Conservation (phyloP, 2,888 invertebrate species). For the Frankliniella intonsa region DNA sequence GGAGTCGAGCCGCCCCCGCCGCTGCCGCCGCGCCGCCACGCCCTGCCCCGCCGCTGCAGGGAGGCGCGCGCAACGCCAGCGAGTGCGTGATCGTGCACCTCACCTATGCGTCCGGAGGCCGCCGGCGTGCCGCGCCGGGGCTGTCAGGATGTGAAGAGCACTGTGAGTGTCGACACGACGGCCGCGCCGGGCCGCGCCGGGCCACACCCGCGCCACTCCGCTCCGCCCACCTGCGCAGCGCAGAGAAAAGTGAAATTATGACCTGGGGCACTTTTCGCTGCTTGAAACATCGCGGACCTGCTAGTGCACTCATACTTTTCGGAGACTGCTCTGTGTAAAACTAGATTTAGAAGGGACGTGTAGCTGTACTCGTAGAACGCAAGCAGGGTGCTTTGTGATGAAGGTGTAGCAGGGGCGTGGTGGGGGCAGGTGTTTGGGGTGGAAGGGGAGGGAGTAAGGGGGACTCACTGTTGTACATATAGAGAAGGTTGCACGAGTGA, state of each 20-base stretch:
- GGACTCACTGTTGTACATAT: neutral
- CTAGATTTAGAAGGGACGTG: no score
- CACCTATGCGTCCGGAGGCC: conserved; percentile 8
- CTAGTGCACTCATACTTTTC: no score
- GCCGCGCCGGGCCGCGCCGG: neutral
- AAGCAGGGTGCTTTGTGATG: neutral
- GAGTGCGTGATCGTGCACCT: neutral
- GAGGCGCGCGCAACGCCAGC: no score
- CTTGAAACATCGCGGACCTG: no score
- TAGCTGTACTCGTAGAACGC: no score
- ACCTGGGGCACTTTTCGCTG: neutral
- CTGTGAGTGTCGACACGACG: neutral
- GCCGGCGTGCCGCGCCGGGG: conserved; percentile 52
- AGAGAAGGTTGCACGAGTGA: no score
- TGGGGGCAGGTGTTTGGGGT: neutral
- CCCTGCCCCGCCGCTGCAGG: neutral
- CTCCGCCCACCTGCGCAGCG: neutral
- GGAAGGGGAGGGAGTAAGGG: neutral
- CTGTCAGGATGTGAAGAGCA: conserved; percentile 48
- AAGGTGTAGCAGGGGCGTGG: neutral
- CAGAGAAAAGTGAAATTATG: neutral
- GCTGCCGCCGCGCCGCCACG: neutral
- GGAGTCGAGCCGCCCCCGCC: neutral
- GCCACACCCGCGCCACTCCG: neutral
- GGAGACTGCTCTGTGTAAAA: no score